These are phyloP conservation scores for Pseudoatta argentina DNA, from an alignment of 1,140 invertebrate species.

Conservation along the genomic window DNA sequence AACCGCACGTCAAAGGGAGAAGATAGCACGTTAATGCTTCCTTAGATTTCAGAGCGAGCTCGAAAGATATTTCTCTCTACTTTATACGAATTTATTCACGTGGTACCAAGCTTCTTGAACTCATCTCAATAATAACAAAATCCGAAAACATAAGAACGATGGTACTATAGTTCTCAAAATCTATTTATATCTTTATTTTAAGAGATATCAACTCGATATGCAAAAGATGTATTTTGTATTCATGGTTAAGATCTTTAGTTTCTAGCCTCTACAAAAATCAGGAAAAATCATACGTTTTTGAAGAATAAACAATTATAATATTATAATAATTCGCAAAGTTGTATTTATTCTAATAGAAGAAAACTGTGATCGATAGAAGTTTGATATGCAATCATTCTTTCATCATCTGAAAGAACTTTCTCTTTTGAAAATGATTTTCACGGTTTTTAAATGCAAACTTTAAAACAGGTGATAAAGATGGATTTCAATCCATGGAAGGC, in stretches of 20 bases:
- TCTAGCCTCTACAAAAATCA: neutral
- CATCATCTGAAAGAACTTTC: neutral
- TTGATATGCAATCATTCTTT: neutral
- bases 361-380: neutral
- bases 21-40: slow-evolving; percentile 11
- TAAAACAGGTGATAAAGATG: neutral
- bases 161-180: neutral
- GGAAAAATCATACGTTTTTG: neutral
- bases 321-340: neutral
- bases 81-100: slow-evolving; percentile 6
- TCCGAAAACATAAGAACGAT: neutral
- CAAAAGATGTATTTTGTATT: neutral
- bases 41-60: slow-evolving; percentile 19
- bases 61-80: neutral
- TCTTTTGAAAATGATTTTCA: neutral
- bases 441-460: neutral
- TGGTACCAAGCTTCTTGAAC: slow-evolving; percentile 3
- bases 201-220: neutral
- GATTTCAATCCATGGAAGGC: neutral
- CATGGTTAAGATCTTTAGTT: neutral
- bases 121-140: slow-evolving; percentile 24
- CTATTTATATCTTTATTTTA: slow-evolving; percentile 19
- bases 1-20: slow-evolving; percentile 54
- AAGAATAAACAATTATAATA: neutral
- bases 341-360: neutral